phyloP scores from a whole-genome alignment of 2,113 vertebrate genomes.

The Vanacampus margaritifer region DNA sequence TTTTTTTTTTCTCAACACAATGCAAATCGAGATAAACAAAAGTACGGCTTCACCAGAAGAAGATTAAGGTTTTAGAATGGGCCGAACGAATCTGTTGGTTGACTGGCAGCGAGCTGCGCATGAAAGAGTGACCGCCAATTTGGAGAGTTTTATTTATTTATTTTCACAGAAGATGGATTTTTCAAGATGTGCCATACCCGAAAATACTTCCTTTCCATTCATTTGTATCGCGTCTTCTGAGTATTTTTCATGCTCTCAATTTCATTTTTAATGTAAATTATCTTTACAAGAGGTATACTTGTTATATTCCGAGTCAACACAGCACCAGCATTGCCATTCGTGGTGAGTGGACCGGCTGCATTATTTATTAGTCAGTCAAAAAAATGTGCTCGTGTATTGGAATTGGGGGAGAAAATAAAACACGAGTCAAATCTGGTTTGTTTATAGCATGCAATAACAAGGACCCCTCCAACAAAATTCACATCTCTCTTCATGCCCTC shows the following conservation, averaged over 20 bases:
- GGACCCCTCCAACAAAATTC: background rate
- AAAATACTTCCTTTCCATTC: background rate
- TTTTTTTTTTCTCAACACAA: background rate
- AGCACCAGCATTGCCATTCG: background rate
- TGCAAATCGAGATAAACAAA: conserved; percentile 1
- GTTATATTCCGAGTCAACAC: too few relatives aligned
- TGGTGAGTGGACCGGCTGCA: background rate
- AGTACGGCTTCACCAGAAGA: background rate
- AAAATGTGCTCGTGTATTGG: background rate
- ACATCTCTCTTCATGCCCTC: background rate
- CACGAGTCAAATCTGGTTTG: background rate
- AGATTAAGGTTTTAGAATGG: background rate
- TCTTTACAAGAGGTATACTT: too few relatives aligned
- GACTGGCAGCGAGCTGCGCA: background rate
- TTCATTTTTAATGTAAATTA: too few relatives aligned
- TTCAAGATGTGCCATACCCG: background rate
- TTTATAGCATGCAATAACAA: background rate
- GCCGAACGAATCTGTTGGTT: background rate
- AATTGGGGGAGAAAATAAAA: background rate
- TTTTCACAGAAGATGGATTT: too few relatives aligned
- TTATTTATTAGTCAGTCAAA: background rate
- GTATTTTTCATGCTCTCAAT: too few relatives aligned
- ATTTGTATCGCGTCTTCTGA: background rate
- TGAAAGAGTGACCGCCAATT: background rate
- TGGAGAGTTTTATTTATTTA: background rate